Evolutionary conservation across 2,113 vertebrate genomes (phyloP).

Genomic region (Raja brachyura): DNA sequence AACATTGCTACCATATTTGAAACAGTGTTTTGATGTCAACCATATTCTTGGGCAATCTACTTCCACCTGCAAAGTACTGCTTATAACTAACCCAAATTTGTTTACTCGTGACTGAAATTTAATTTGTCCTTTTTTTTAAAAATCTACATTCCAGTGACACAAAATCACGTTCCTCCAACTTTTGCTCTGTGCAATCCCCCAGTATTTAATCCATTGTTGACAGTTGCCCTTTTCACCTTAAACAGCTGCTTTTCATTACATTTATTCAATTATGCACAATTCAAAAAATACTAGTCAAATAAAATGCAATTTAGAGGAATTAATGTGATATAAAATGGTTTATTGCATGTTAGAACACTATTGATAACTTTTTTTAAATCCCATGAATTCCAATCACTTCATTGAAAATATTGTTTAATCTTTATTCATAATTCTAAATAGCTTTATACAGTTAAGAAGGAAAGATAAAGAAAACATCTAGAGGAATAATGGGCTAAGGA

Average conservation of each 20-base stretch:
- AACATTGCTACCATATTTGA: no score
- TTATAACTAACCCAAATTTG: no score
- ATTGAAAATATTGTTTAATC: not conserved
- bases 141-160: no score
- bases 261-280: not conserved
- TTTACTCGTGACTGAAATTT: no score
- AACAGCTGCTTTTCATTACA: not conserved
- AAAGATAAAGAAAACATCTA: not conserved
- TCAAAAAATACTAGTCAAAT: not conserved
- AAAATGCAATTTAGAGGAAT: not conserved
- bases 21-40: no score
- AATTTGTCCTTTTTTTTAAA: no score
- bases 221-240: no score
- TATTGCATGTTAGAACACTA: not conserved
- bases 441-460: not conserved
- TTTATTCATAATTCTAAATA: not conserved
- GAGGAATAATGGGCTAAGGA: not conserved
- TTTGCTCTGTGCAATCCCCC: no score
- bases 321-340: not conserved
- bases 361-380: not conserved
- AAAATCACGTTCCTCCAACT: no score
- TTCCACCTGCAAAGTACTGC: no score
- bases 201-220: no score
- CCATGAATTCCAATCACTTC: not conserved
- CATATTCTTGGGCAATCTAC: no score